phyloP scores from a whole-genome alignment of 2,113 vertebrate genomes.

The Thomomys bottae region DNA sequence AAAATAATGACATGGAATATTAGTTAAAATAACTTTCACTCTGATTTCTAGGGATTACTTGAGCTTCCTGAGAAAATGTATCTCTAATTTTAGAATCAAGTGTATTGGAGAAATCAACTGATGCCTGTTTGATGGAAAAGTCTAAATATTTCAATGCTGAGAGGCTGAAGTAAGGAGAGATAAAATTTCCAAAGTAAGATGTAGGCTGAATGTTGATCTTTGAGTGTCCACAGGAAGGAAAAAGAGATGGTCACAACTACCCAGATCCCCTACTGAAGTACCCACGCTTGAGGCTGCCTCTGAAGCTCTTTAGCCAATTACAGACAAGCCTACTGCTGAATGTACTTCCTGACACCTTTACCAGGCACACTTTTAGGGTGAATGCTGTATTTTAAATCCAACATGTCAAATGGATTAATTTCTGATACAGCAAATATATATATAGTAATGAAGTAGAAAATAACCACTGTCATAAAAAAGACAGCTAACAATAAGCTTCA shows the following conservation, averaged over 20 bases:
- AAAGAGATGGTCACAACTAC: too few relatives aligned
- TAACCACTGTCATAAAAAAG: neutral
- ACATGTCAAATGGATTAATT: neutral
- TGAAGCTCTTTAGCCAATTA: neutral
- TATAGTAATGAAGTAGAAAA: neutral
- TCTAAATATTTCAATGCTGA: neutral
- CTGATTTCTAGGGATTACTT: neutral
- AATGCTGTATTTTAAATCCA: neutral
- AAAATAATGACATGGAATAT: neutral
- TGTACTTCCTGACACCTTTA: neutral
- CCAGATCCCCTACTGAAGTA: neutral
- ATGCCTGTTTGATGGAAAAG: neutral
- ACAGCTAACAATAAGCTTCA: neutral
- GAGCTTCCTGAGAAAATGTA: neutral
- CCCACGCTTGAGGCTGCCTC: neutral
- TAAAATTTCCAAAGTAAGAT: neutral
- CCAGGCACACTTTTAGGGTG: neutral
- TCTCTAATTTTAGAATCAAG: neutral
- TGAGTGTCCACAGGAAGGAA: too few relatives aligned
- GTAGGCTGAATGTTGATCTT: too few relatives aligned
- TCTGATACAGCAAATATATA: neutral
- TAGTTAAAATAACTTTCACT: conserved; percentile 42
- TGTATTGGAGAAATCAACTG: neutral
- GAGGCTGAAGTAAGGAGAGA: neutral
- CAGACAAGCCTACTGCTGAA: neutral